Evolutionary conservation across 2,113 vertebrate genomes (phyloP), one percentile per base, ranked within the genome.

Genomic region (Microcebus griseorufus): DNA sequence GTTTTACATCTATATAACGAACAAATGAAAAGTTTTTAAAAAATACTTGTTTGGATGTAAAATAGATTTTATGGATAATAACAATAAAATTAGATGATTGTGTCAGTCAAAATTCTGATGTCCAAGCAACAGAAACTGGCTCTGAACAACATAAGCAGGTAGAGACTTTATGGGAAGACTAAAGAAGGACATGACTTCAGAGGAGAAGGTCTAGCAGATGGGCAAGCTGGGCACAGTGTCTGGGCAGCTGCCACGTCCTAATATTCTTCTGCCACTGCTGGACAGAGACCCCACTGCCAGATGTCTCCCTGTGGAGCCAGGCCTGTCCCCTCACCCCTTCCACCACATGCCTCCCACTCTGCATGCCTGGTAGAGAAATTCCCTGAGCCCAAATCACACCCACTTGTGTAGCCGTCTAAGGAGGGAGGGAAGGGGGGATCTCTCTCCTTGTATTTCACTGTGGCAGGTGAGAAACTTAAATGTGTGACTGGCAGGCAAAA

Each of bases 231-330:
- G 9, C 2, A 2, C 25, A 23, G 51, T 17, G 45, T 11, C 45
- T 5, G 29, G 37, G 27, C 23, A 1, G 9, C 32, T 55, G 60
- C 34, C 32, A 10, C 1, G 0, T 1, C 32, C 11, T 37, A 1
- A 7, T 25, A 12, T 18, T 27, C 17, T 17, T 32, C 60, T 88
- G 32, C 13, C 67, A 73, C 3, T 1, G 0, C 34, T 34, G 27
- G 22, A 48, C 17, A 23, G 10, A 37, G 32, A 16, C 18, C 11
- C 29, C 22, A 29, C 11, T 4, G 39, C 34, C 9, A 17, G 67
- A 0, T 9, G 32, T 13, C 17, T 5, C 72, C 45, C 45, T 0
- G 1, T 0, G 29, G 32, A 0, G 27, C 7, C 9, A 16, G 18
- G 0, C 27, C 55, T 58, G 9, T 13, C 45, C 58, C 9, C 37